Evolutionary conservation across 2,113 vertebrate genomes (phyloP), one percentile per base, ranked within the genome.

Genomic region (Eudyptes chrysolophus): DNA sequence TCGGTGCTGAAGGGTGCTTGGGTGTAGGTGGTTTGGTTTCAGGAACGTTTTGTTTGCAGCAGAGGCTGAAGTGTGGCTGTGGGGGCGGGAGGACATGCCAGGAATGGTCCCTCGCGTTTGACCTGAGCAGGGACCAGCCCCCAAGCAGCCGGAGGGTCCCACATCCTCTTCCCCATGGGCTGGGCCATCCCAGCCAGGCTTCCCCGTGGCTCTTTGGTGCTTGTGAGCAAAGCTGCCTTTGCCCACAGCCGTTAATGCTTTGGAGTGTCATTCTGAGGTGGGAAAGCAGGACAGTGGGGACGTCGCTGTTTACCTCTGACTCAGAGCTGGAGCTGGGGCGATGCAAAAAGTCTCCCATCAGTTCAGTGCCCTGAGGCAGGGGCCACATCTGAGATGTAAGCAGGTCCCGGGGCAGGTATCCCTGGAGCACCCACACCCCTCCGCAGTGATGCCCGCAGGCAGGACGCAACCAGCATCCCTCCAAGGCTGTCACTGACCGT

Each of bases 61-160:
- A 30, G 64, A 57, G 71, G 29, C 29, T 27, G 65, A 15, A 58
- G 40, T 0, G 4, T 42, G 65, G 38, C 72, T 42, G 58, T 4
- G 10, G 65, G 36, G 36, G 40, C 21, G 36, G 46, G 61, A 34
- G 61, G 29, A 34, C 1, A 1, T 3, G 9, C 27, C 7, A 14
- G 83, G 75, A 60, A 36, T 16, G 27, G 30, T 68, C 30, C 30
- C 27, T 34, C 0, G 0, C 2, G 4, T 76, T 32, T 42, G n/a
- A 55, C 4, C 22, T 1, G 6, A 29, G 64, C 16, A 34, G 44
- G 49, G 36, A 58, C 20, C 9, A 10, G n/a, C 26, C n/a, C 20
- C 29, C 10, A 0, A 0, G 66, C 12, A 26, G 29, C 42, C 0
- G 0, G 32, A 40, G 72, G 46, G 42, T 60, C 38, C 69, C 52